phyloP scores from a whole-genome alignment of 1,140 invertebrate species.

The Zophobas atratus region DNA sequence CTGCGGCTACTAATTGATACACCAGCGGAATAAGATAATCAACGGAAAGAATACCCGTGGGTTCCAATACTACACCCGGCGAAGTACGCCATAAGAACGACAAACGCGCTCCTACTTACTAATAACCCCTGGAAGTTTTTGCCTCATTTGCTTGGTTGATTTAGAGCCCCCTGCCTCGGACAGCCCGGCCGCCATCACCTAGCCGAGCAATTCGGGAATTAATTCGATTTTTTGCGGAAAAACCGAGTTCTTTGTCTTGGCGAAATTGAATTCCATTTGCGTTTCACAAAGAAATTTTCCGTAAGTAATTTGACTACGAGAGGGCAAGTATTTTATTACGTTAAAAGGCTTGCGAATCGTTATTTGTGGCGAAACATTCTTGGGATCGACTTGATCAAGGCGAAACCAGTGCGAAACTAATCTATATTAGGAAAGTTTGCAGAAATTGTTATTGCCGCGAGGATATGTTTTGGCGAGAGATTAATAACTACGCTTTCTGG shows the following conservation, averaged over 20 bases:
- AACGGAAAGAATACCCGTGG: too few relatives aligned
- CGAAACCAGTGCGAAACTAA: slow-evolving; percentile 45
- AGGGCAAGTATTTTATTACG: slow-evolving; percentile 52
- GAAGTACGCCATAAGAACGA: background rate
- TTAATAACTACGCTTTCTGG: slow-evolving; percentile 46
- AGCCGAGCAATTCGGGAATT: slow-evolving; percentile 3
- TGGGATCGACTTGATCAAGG: slow-evolving; percentile 46
- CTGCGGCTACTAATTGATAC: background rate
- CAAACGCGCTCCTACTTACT: too few relatives aligned
- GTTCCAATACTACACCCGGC: background rate
- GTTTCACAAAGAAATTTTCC: slow-evolving; percentile 43
- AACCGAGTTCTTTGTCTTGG: slow-evolving; percentile 44
- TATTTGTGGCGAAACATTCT: slow-evolving; percentile 49
- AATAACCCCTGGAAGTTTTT: background rate
- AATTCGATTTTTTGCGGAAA: slow-evolving; percentile 16
- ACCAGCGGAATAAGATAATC: background rate
- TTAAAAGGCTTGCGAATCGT: slow-evolving; percentile 49
- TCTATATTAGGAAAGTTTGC: slow-evolving; percentile 43
- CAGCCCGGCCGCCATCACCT: background rate
- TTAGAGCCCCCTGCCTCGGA: background rate
- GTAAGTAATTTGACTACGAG: slow-evolving; percentile 53
- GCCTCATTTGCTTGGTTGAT: background rate
- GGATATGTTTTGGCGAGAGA: slow-evolving; percentile 41
- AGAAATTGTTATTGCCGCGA: slow-evolving; percentile 42
- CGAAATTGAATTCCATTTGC: slow-evolving; percentile 52